Conservation (phyloP, 2,888 invertebrate species). For the Dicranocentrus wangi region DNA sequence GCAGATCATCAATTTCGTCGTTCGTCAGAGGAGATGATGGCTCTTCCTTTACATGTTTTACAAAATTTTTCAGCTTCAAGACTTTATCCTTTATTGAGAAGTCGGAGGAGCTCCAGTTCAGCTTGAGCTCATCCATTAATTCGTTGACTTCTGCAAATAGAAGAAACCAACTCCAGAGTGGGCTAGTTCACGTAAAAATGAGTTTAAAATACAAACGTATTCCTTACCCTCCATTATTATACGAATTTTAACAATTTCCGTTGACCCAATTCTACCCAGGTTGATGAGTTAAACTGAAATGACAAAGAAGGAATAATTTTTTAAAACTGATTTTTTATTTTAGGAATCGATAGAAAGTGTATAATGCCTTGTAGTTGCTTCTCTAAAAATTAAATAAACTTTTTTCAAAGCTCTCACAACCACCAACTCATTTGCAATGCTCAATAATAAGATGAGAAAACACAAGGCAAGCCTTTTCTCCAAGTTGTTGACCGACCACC, state of each 20-base stretch:
- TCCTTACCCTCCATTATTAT: slow-evolving; percentile 50
- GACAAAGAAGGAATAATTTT: too few species aligned
- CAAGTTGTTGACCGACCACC: slow-evolving; percentile 5
- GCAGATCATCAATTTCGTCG: slow-evolving; percentile 60
- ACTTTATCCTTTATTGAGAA: slow-evolving; percentile 52
- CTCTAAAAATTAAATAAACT: neutral
- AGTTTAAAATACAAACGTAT: too few species aligned
- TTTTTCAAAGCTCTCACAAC: neutral
- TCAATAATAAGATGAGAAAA: too few species aligned
- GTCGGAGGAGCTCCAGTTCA: slow-evolving; percentile 57
- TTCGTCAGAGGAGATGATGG: slow-evolving; percentile 47
- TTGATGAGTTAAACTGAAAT: neutral
- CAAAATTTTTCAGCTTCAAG: slow-evolving; percentile 47
- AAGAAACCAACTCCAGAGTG: too few species aligned
- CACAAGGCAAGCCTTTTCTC: neutral
- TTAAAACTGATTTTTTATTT: too few species aligned
- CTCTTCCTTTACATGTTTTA: slow-evolving; percentile 41
- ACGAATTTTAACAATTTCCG: slow-evolving; percentile 17
- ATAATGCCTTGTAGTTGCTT: too few species aligned
- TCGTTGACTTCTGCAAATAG: slow-evolving; percentile 40
- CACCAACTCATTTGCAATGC: neutral
- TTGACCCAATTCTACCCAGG: slow-evolving; percentile 4
- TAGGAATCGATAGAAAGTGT: neutral
- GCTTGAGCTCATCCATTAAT: slow-evolving; percentile 43
- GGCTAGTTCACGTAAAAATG: too few species aligned